A percentile compares a stretch with the other conserved stretches of the same genome.
Conservation (phyloP, 1,140 invertebrate genomes). For the Caenorhabditis briggsae region DNA sequence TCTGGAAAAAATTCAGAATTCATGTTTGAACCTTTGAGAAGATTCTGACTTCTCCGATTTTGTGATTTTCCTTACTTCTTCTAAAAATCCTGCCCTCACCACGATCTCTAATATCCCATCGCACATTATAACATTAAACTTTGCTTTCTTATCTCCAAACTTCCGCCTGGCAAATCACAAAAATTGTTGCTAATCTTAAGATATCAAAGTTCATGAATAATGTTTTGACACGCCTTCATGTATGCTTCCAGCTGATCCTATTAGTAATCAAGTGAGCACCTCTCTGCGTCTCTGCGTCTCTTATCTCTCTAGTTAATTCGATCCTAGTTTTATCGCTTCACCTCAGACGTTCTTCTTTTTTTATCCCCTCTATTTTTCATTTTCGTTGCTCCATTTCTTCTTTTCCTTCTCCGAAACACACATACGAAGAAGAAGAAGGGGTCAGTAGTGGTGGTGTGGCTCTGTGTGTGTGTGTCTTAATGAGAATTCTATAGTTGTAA, state of each 20-base stretch:
- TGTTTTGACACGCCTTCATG: neutral
- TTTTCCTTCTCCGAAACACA: neutral
- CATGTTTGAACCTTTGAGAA: too few relatives aligned
- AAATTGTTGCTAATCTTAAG: neutral
- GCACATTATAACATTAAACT: too few relatives aligned
- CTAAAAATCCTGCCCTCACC: too few relatives aligned
- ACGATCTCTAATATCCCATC: too few relatives aligned
- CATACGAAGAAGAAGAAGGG: neutral
- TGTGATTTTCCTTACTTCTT: too few relatives aligned
- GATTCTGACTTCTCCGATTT: too few relatives aligned
- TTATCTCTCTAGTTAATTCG: neutral
- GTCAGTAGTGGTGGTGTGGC: neutral
- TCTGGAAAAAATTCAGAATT: too few relatives aligned
- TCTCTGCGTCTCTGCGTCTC: neutral
- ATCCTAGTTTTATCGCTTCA: neutral
- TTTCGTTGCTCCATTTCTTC: slow-evolving; percentile 20
- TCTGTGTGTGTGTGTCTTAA: slow-evolving; percentile 7
- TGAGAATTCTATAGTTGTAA: slow-evolving; percentile 39
- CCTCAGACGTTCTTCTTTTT: neutral
- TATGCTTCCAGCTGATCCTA: neutral
- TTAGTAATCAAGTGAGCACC: slow-evolving; percentile 2
- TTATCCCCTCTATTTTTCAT: neutral
- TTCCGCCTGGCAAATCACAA: neutral
- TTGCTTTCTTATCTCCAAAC: too few relatives aligned
- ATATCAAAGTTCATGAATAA: neutral